Percentiles rank a stretch among this genome's conserved stretches.
Evolutionary conservation across 2,113 vertebrate genomes (phyloP).

Genomic region (Theristicus caerulescens): DNA sequence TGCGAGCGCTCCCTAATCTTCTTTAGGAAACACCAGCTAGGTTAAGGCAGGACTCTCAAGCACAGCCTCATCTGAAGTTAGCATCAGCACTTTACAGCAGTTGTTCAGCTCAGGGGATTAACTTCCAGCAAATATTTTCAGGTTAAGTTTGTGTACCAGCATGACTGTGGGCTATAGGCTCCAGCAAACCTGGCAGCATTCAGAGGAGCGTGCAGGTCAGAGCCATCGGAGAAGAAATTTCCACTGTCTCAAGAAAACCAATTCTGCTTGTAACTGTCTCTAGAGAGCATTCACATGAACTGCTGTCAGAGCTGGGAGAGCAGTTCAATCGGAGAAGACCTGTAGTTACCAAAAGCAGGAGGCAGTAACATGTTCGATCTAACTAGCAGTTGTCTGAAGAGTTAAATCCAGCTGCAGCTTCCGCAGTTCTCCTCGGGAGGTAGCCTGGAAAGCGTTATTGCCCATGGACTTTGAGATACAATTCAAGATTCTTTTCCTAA

Average conservation of each 20-base stretch:
- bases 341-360: not conserved
- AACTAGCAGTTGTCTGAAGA: not conserved
- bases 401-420: not conserved
- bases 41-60: not conserved
- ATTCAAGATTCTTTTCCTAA: not conserved
- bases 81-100: not conserved
- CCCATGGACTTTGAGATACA: not conserved
- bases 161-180: not conserved
- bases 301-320: not conserved
- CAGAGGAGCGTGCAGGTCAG: fast-evolving
- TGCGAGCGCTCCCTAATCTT: fast-evolving
- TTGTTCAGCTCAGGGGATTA: not conserved
- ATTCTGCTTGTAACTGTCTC: not conserved
- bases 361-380: not conserved
- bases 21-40: not conserved
- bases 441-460: not conserved
- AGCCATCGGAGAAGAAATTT: not conserved
- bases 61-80: not conserved
- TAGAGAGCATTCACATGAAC: not conserved
- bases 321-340: fast-evolving
- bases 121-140: not conserved
- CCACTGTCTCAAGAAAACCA: not conserved
- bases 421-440: fast-evolving
- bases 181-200: not conserved
- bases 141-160: not conserved